A percentile compares a stretch with the other conserved stretches of the same genome.
Evolutionary conservation across 2,888 invertebrate species (phyloP).

Genomic region (Loripinus fragilis): DNA sequence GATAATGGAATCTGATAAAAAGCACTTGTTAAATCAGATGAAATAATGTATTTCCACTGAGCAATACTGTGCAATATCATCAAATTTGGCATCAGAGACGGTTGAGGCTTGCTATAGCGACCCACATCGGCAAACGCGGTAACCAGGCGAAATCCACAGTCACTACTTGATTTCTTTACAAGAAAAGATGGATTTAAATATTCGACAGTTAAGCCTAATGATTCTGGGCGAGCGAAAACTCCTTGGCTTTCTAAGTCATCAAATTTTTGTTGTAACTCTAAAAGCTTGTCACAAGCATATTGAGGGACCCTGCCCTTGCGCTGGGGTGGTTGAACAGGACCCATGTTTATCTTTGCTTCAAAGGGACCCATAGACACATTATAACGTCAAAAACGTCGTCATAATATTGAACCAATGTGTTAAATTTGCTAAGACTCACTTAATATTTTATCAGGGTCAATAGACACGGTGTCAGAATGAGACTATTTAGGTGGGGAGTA

Average conservation of each 20-base stretch:
- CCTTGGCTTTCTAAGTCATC: slow-evolving; percentile 58
- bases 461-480: neutral
- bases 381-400: slow-evolving; percentile 59
- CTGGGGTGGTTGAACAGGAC: slow-evolving; percentile 64
- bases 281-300: slow-evolving; percentile 53
- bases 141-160: slow-evolving; percentile 49
- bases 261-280: slow-evolving; percentile 56
- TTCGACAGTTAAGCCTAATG: slow-evolving; percentile 54
- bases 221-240: slow-evolving; percentile 59
- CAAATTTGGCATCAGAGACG: slow-evolving; percentile 38
- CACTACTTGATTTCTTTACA: slow-evolving; percentile 40
- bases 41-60: no score
- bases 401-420: slow-evolving; percentile 8
- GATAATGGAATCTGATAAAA: neutral
- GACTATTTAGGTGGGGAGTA: no score
- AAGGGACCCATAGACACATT: slow-evolving; percentile 60
- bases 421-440: slow-evolving; percentile 17
- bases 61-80: neutral
- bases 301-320: slow-evolving; percentile 61
- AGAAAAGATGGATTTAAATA: slow-evolving; percentile 30
- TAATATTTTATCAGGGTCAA: slow-evolving; percentile 43
- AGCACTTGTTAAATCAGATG: no score
- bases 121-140: slow-evolving; percentile 57
- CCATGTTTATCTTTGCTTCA: slow-evolving; percentile 64
- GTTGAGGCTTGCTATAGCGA: slow-evolving; percentile 59